Evolutionary conservation across 2,113 vertebrate species (phyloP), one percentile per base, ranked within the genome.

Genomic region (Larimichthys polyactis): DNA sequence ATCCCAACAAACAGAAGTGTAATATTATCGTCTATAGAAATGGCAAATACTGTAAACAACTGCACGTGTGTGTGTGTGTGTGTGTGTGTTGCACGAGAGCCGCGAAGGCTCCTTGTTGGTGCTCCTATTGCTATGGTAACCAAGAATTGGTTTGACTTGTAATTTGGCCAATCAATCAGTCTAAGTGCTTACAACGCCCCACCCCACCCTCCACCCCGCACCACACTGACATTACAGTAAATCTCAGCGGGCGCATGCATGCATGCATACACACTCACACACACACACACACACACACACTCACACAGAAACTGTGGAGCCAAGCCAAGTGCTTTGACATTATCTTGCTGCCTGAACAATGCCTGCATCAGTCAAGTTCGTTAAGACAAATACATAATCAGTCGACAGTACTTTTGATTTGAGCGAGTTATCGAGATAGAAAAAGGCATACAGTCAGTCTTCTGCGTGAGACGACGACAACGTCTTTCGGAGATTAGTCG

Each of bases 31-130:
- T 60, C 66, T 67, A 63, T 72, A 79, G 14, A 78, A 60, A 87
- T 67, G 94, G 93, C 36, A 91, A 95, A 96, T 93, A 96, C 94
- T 91, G 90, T 92, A 91, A 92, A 92, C 90, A 84, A 78, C 84
- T 78, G 83, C 60, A 57, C 88, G 85, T 81, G 60, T 90, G 85
- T 81, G 76, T 75, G 27, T 27, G 27, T 27, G 27, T 27, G 24
- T 24, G 24, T 1, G 24, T 78, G 83, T 60, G 60, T 88, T 27
- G 54, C 81, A 64, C 52, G 24, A 75, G 71, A 79, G 75, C 71
- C 70, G 67, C n/a, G 51, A 74, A 80, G 73, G 75, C 86, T 85
- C 82, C 46, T 60, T 64, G 82, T 84, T 83, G 86, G 69, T 72
- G 85, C 82, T 86, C 78, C 83, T 95, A 93, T 94, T 95, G 92